phyloP scores from a whole-genome alignment of 2,113 vertebrate genomes.

The Rhagologus leucostigma region DNA sequence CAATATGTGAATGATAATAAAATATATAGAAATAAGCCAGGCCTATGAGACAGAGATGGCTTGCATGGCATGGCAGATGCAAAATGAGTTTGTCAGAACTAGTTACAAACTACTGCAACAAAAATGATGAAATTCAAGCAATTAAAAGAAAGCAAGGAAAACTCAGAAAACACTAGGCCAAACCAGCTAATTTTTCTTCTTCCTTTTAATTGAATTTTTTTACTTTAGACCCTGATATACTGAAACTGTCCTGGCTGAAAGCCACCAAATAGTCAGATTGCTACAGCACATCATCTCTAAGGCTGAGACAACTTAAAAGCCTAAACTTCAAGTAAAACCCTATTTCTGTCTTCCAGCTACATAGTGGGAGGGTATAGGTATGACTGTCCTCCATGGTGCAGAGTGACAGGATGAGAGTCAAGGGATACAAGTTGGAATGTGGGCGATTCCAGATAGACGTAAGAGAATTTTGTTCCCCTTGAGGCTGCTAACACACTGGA shows the following conservation, averaged over 20 bases:
- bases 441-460: rapidly evolving
- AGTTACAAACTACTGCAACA: not conserved
- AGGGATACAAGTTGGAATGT: not conserved
- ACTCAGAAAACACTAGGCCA: not conserved
- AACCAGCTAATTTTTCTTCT: not conserved
- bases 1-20: not conserved
- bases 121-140: not conserved
- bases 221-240: not conserved
- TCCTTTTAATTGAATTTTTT: not conserved
- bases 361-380: not conserved
- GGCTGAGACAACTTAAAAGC: not conserved
- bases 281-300: not conserved
- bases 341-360: not conserved
- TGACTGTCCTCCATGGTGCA: not conserved
- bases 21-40: not conserved
- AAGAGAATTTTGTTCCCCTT: not conserved
- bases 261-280: not conserved
- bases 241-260: not conserved
- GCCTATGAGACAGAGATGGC: not conserved
- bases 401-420: not conserved
- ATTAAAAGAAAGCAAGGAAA: not conserved
- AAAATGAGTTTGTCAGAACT: not conserved
- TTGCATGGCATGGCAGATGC: not conserved
- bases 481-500: not conserved
- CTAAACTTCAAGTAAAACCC: not conserved